A percentile compares a stretch with the other conserved stretches of the same genome.
phyloP scores from a whole-genome alignment of 1,140 invertebrate species.

The Heliconius hewitsoni region DNA sequence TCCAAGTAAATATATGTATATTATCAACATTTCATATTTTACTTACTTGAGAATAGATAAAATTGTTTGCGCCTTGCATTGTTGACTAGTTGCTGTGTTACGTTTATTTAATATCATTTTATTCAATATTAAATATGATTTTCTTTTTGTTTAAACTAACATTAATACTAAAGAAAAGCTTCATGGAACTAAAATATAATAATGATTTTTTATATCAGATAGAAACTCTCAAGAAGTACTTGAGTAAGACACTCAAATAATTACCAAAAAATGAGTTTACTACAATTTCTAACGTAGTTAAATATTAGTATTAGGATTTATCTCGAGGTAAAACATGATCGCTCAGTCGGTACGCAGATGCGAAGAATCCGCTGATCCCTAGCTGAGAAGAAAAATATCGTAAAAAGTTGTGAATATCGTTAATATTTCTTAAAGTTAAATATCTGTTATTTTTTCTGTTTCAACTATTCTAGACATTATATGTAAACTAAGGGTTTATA shows the following conservation, averaged over 20 bases:
- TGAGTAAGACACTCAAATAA: not conserved
- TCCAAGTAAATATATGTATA: not conserved
- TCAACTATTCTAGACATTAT: constrained; percentile 48
- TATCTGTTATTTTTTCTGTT: constrained; percentile 57
- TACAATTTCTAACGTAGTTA: constrained; percentile 31
- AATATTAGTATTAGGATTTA: constrained; percentile 52
- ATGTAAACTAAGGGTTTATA: constrained; percentile 46
- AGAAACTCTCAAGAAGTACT: not conserved
- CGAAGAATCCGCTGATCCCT: constrained; percentile 61
- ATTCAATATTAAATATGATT: not conserved
- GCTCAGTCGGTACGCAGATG: constrained; percentile 63
- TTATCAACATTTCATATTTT: constrained; percentile 7
- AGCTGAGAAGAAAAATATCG: constrained; percentile 63
- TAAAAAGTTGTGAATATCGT: constrained; percentile 65
- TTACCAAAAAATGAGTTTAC: too few species aligned
- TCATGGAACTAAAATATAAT: not conserved
- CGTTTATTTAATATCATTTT: not conserved
- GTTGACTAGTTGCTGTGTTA: not conserved
- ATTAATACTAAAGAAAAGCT: not conserved
- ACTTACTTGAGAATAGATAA: not conserved
- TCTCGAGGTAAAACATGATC: constrained; percentile 61
- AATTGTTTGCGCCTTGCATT: not conserved
- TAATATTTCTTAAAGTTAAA: constrained; percentile 62
- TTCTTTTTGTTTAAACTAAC: not conserved
- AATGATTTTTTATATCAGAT: too few species aligned